Percentiles rank a stretch among this genome's conserved stretches.
These are phyloP conservation scores for Papilio glaucus DNA, from an alignment of 1,140 invertebrate species.

Conservation along the genomic window DNA sequence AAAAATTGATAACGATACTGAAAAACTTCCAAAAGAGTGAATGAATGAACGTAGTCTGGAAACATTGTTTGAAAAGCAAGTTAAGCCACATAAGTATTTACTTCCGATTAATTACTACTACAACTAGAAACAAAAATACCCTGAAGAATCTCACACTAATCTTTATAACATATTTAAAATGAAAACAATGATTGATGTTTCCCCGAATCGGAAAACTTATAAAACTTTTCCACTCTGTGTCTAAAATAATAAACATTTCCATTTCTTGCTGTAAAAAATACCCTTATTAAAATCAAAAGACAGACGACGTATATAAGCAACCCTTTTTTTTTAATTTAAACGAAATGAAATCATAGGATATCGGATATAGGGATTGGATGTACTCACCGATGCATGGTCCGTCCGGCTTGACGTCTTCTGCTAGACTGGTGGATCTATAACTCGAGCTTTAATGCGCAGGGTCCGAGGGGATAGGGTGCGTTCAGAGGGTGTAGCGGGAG, in stretches of 20 bases:
- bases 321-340: neutral
- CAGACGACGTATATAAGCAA: neutral
- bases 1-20: no score
- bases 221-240: neutral
- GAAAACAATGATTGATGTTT: neutral
- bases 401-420: slow-evolving; percentile 25
- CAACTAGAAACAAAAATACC: no score
- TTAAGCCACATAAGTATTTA: no score
- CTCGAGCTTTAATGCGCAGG: slow-evolving; percentile 53
- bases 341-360: neutral
- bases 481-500: slow-evolving; percentile 29
- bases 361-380: neutral
- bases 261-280: neutral
- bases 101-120: no score
- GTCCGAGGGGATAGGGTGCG: slow-evolving; percentile 44
- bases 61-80: no score
- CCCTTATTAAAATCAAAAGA: neutral
- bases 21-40: no score
- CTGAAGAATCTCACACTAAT: no score
- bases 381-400: slow-evolving; percentile 46
- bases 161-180: no score
- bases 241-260: neutral
- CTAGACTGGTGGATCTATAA: slow-evolving; percentile 56
- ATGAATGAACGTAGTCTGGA: no score
- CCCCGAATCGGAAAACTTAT: neutral